Percentiles rank a stretch among this genome's conserved stretches.
These are phyloP conservation scores for Triplophysa tibetana DNA, from an alignment of 2,113 vertebrate species.

Conservation along the genomic window DNA sequence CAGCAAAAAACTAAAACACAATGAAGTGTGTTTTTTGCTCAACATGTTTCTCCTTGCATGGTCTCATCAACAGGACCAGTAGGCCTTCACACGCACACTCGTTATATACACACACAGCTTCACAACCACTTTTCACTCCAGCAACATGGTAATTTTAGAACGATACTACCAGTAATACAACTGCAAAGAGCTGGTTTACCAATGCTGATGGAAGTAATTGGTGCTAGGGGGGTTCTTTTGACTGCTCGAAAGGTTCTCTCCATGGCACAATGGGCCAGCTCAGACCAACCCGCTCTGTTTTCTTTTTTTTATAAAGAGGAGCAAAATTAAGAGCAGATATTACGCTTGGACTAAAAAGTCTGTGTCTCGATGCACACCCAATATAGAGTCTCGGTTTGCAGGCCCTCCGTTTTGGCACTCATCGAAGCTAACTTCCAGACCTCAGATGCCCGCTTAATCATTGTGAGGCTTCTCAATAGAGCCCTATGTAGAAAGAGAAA, in stretches of 20 bases:
- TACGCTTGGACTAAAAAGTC: slow-evolving; percentile 1
- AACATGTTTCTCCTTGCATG: neutral
- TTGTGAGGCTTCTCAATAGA: slow-evolving; percentile 86
- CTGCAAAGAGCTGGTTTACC: neutral
- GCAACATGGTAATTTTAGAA: neutral
- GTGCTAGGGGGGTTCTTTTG: slow-evolving; percentile 52
- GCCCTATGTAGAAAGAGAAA: slow-evolving; percentile 71
- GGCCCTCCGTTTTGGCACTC: slow-evolving; percentile 30
- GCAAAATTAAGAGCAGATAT: slow-evolving; percentile 24
- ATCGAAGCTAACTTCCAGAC: slow-evolving; percentile 27
- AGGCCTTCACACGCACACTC: neutral
- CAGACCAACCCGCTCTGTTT: slow-evolving; percentile 5
- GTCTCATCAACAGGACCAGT: slow-evolving; percentile 11
- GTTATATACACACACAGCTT: slow-evolving; percentile 6
- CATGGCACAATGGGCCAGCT: slow-evolving; percentile 63
- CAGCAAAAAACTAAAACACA: slow-evolving; percentile 52
- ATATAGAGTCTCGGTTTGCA: slow-evolving; percentile 18
- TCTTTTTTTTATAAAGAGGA: slow-evolving; percentile 31
- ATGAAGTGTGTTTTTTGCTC: slow-evolving; percentile 28
- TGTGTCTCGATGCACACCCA: slow-evolving; percentile 12
- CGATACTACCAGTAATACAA: slow-evolving; percentile 3
- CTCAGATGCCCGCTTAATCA: slow-evolving; percentile 69
- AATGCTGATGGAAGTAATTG: neutral
- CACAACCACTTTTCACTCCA: slow-evolving; percentile 20
- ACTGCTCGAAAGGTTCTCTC: slow-evolving; percentile 56